These are phyloP conservation scores for Mus minutoides DNA, from an alignment of 2,797 vertebrate species.

Conservation along the genomic window DNA sequence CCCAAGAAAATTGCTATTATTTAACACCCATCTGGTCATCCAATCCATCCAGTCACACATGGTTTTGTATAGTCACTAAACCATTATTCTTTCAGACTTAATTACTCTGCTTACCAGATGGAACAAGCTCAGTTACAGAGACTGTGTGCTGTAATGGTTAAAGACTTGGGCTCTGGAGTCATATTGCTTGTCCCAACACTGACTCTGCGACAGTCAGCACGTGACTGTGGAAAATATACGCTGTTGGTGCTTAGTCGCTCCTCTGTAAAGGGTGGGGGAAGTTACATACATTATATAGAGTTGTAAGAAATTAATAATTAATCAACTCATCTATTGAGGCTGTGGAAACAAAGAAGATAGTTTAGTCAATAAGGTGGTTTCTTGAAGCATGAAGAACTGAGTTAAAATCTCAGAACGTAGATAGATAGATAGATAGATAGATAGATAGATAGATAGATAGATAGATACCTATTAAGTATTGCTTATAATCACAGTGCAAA, in stretches of 20 bases:
- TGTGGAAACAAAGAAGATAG: background rate
- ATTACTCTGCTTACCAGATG: background rate
- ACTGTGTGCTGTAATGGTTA: background rate
- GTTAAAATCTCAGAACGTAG: background rate
- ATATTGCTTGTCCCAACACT: background rate
- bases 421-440: background rate
- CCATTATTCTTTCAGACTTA: slow-evolving; percentile 2
- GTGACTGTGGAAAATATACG: background rate
- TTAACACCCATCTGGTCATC: background rate
- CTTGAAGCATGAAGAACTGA: background rate
- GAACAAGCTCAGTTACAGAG: background rate
- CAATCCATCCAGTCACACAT: background rate
- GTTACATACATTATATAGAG: background rate
- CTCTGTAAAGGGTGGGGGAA: background rate
- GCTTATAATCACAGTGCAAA: background rate
- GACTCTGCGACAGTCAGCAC: background rate
- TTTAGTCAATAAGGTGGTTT: background rate
- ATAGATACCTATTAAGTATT: background rate
- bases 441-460: background rate
- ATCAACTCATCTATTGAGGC: background rate
- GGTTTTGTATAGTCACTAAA: slow-evolving; percentile 17
- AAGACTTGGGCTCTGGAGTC: background rate
- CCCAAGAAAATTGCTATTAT: background rate
- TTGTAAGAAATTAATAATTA: slow-evolving; percentile 41
- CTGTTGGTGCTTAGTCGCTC: background rate